These are phyloP conservation scores for Leptopterna dolabrata DNA, from an alignment of 2,888 invertebrate genomes.

Conservation along the genomic window DNA sequence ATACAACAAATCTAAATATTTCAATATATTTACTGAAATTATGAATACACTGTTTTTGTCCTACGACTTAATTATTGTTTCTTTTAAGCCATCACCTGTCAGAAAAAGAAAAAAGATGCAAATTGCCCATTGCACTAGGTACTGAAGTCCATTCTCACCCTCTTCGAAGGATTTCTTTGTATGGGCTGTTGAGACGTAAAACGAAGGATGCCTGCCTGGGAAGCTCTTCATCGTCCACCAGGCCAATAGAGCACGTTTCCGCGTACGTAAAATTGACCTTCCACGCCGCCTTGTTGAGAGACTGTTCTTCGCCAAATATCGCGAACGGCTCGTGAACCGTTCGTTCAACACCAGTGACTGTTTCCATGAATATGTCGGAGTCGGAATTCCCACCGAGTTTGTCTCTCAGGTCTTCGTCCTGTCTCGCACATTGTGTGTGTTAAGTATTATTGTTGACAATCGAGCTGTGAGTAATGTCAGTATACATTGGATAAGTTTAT, in stretches of 20 bases:
- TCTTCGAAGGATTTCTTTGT: conserved; percentile 40
- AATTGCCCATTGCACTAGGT: no score
- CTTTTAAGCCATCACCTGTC: no score
- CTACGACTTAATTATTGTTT: no score
- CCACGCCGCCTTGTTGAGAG: conserved; percentile 2
- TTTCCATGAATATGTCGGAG: not conserved
- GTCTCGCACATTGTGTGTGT: not conserved
- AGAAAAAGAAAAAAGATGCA: no score
- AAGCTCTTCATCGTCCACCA: conserved; percentile 9
- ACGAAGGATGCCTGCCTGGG: conserved; percentile 35
- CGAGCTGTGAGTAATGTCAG: no score
- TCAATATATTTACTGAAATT: no score
- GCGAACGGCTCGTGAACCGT: conserved; percentile 3
- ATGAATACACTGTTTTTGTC: no score
- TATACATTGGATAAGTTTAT: no score
- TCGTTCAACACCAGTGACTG: not conserved
- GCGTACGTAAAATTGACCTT: not conserved
- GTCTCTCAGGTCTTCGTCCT: not conserved
- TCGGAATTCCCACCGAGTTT: not conserved
- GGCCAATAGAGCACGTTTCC: conserved; percentile 21
- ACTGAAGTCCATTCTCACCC: conserved; percentile 15
- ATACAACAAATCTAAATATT: no score
- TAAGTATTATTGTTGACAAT: no score
- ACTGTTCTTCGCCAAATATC: conserved; percentile 5
- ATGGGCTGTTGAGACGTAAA: conserved; percentile 16